Evolutionary conservation across 2,113 vertebrate species (phyloP).

Genomic region (Ictalurus furcatus): DNA sequence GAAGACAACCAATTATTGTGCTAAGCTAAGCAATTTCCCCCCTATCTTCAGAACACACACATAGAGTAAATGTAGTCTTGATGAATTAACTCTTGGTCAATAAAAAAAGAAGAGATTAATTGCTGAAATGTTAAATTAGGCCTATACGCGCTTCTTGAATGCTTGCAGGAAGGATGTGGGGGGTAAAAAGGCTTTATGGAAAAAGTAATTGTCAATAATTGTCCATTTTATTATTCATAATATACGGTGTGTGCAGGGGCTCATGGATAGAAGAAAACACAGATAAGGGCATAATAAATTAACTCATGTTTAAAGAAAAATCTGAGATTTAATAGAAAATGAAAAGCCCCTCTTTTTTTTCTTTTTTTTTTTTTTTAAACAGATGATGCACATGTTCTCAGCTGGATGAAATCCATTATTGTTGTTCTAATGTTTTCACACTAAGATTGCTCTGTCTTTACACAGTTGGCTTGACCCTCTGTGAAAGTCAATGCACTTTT

Average conservation of each 20-base stretch:
- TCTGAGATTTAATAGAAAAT: background rate
- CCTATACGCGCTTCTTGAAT: constrained; percentile 1
- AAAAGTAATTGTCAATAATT: constrained; percentile 39
- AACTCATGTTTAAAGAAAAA: constrained; percentile 17
- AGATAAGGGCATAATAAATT: constrained; percentile 28
- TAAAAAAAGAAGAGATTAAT: constrained; percentile 36
- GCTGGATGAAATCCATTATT: constrained; percentile 9
- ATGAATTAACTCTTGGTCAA: constrained; percentile 43
- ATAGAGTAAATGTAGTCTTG: constrained; percentile 28
- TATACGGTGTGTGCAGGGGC: background rate
- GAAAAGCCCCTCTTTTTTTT: background rate
- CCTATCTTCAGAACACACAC: constrained; percentile 40
- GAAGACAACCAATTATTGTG: background rate
- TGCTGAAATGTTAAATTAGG: constrained; percentile 35
- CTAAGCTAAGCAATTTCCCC: constrained; percentile 31
- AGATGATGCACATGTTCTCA: background rate
- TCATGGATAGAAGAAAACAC: constrained; percentile 1
- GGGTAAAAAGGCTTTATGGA: background rate
- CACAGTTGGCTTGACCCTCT: constrained; percentile 16
- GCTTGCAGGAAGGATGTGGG: background rate
- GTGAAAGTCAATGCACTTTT: constrained; percentile 39
- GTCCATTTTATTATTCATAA: constrained; percentile 33
- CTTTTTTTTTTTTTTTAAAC: background rate
- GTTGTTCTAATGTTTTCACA: background rate
- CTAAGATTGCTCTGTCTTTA: background rate